Conservation (phyloP, 2,113 vertebrate species). For the Maylandia zebra region DNA sequence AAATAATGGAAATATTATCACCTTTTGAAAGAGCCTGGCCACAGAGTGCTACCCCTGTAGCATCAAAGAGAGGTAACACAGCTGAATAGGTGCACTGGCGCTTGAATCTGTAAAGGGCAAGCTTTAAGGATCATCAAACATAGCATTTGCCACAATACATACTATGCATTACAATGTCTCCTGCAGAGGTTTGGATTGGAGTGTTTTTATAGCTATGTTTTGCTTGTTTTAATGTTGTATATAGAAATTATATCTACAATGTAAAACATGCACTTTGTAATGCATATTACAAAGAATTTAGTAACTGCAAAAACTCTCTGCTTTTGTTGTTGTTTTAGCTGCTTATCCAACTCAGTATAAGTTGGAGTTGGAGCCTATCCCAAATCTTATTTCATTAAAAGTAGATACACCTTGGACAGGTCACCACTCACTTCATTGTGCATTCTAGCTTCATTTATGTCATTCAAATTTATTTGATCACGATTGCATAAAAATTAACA, state of each 20-base stretch:
- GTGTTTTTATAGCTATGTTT: not conserved
- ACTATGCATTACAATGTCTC: constrained; percentile 15
- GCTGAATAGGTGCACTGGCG: constrained; percentile 26
- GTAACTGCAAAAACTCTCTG: not conserved
- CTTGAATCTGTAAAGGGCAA: constrained; percentile 54
- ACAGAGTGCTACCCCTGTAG: not conserved
- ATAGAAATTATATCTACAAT: not conserved
- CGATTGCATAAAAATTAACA: not conserved
- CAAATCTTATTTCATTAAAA: not conserved
- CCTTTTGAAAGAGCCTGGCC: constrained; percentile 14
- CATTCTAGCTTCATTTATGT: not conserved
- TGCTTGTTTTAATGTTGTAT: not conserved
- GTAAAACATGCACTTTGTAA: not conserved
- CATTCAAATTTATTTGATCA: not conserved
- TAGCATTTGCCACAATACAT: constrained; percentile 33
- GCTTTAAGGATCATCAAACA: constrained; percentile 50
- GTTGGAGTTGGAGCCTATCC: not conserved
- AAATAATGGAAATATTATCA: constrained; percentile 10
- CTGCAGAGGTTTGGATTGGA: not conserved
- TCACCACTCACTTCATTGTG: not conserved
- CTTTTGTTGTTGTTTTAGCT: not conserved
- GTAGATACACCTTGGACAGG: not conserved
- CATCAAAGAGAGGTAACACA: not conserved
- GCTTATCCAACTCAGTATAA: not conserved
- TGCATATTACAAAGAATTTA: not conserved